Conservation (phyloP, 2,113 vertebrate species). For the Vireo altiloquus region DNA sequence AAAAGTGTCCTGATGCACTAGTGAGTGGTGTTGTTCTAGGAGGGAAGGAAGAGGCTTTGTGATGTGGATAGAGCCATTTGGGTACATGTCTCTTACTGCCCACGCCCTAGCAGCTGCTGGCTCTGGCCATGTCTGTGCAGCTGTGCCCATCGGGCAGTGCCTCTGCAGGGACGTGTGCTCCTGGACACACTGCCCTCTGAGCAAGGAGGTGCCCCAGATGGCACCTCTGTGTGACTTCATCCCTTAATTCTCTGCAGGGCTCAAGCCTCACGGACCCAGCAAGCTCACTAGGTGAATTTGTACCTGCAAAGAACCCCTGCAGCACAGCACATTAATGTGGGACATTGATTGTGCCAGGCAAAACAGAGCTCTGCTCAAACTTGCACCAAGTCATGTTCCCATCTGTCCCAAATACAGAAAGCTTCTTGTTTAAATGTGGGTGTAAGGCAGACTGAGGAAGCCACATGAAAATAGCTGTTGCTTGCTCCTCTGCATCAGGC, state of each 20-base stretch:
- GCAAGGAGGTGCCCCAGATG: neutral
- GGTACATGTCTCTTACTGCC: accelerated
- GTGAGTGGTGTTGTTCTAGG: neutral
- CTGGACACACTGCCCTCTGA: accelerated
- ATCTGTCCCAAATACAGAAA: neutral
- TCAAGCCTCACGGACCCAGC: neutral
- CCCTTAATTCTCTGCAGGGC: neutral
- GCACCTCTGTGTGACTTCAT: neutral
- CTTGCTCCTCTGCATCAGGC: neutral
- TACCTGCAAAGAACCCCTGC: neutral
- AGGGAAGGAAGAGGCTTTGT: neutral
- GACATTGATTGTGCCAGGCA: neutral
- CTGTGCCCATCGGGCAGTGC: neutral
- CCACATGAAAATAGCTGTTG: neutral
- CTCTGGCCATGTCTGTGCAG: neutral
- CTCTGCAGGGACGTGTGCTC: accelerated
- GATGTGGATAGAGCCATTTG: neutral
- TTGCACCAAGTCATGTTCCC: accelerated
- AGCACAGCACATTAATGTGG: neutral
- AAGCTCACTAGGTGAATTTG: neutral
- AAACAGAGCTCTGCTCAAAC: neutral
- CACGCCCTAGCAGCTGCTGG: neutral
- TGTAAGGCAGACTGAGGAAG: neutral
- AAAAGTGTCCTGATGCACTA: neutral
- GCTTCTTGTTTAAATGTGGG: neutral